Percentiles rank a stretch among this genome's conserved stretches.
Evolutionary conservation across 1,140 invertebrate species (phyloP).

Genomic region (Halyomorpha halys): DNA sequence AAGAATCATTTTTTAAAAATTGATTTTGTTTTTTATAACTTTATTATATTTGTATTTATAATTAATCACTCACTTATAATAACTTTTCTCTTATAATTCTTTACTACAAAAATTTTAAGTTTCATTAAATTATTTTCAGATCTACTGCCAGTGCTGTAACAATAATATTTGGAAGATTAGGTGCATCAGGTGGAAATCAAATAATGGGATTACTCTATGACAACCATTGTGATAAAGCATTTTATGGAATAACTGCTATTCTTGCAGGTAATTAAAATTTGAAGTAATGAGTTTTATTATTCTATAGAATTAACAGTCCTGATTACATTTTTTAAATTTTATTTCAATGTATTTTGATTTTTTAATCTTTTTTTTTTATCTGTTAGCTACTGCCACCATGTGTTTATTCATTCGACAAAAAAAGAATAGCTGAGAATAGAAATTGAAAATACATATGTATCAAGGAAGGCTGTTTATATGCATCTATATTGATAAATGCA

Average conservation of each 20-base stretch:
- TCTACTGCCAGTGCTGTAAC: neutral
- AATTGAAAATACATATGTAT: no score
- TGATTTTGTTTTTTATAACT: no score
- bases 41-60: no score
- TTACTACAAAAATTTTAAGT: no score
- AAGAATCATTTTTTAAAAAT: no score
- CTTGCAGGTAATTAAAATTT: neutral
- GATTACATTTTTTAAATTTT: neutral
- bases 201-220: neutral
- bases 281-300: neutral
- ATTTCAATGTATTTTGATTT: no score
- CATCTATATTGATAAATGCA: no score
- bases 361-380: neutral
- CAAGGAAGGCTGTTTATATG: no score
- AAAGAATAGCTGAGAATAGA: no score
- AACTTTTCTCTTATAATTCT: no score
- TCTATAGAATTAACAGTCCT: neutral
- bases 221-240: neutral
- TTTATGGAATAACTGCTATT: neutral
- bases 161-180: slow-evolving; percentile 1
- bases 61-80: no score
- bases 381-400: neutral
- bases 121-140: neutral
- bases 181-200: neutral
- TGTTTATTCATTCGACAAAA: neutral